Evolutionary conservation across 2,113 vertebrate species (phyloP), one percentile per base, ranked within the genome.

Genomic region (Ciconia boyciana): DNA sequence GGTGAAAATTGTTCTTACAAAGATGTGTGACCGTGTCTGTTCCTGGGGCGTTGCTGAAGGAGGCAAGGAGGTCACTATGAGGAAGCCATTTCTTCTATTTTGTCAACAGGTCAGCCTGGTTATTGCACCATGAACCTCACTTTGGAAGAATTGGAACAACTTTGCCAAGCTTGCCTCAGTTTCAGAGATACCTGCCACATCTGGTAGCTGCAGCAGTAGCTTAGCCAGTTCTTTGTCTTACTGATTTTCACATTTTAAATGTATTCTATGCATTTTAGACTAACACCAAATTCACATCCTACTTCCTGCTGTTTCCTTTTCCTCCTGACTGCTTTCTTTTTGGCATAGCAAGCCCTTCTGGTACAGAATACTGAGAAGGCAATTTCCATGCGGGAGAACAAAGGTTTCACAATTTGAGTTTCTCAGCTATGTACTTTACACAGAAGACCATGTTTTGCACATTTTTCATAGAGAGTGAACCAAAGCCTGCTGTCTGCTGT

Each of bases 351-450:
- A 96, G 54, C 43, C 43, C 65, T 88, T 79, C 79, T 84, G 87
- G 68, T 51, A 32, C 55, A 49, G 26, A 43, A 9, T 46, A 74
- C 61, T 39, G 71, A 93, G 77, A 62, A 82, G 81, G 68, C 61
- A 93, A 16, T 96, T 94, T 96, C 85, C 71, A 89, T 89, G 46
- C 75, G 62, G 49, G 44, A 86, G 72, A 88, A 86, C 83, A 93
- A 95, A 89, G 48, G 55, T 69, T 91, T 76, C 52, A 81, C 80
- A 72, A 60, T 94, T 93, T 72, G 52, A 75, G 79, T 88, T 94
- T 94, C 57, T 82, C 62, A 76, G 61, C 57, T 89, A 6, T 51
- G 58, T 87, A 36, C 39, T 92, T 90, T 55, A 86, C 70, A 48
- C 21, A 78, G 84, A 94, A 79, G 58, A 95, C 41, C 55, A 16